Conservation (phyloP, 2,113 vertebrate genomes). For the Gymnobelideus leadbeateri region DNA sequence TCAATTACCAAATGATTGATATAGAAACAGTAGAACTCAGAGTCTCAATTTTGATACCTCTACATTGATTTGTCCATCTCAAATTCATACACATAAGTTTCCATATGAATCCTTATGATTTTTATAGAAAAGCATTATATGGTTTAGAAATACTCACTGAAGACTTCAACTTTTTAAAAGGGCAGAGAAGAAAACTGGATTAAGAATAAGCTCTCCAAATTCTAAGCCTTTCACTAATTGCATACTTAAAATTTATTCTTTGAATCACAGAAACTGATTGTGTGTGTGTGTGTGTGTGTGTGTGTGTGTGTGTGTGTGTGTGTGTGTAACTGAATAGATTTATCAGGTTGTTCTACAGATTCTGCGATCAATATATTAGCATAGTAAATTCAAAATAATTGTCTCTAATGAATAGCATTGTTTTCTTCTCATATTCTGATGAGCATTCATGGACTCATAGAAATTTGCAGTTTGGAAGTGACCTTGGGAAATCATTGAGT, state of each 20-base stretch:
- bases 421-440: neutral
- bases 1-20: neutral
- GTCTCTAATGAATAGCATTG: neutral
- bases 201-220: neutral
- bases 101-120: neutral
- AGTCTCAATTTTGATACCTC: neutral
- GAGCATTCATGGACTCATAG: neutral
- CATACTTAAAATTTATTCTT: neutral
- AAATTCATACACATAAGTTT: neutral
- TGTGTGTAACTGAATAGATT: neutral
- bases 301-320: too few relatives aligned
- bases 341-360: neutral
- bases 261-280: neutral
- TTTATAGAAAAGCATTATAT: neutral
- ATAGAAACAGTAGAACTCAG: neutral
- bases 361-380: neutral
- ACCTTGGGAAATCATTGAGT: neutral
- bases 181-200: neutral
- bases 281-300: too few relatives aligned
- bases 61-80: neutral
- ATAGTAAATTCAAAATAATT: neutral
- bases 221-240: neutral
- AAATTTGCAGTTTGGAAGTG: neutral
- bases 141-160: neutral
- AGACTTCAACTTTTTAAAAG: neutral